A percentile compares a stretch with the other conserved stretches of the same genome.
Conservation (phyloP, 2,797 vertebrate genomes). For the Gymnoscopelus braueri region DNA sequence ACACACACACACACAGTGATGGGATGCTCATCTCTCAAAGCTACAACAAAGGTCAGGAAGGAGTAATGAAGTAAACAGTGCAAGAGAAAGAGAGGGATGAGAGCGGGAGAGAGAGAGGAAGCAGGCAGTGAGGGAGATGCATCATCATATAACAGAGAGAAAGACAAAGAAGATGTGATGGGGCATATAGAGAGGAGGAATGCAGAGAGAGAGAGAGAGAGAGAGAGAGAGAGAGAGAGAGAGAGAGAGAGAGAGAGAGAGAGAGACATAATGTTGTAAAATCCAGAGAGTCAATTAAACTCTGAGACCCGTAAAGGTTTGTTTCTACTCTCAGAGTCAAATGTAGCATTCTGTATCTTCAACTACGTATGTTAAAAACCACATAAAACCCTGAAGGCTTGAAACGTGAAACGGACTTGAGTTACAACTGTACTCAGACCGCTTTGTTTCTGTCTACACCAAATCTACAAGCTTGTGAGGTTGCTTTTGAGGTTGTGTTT, state of each 20-base stretch:
- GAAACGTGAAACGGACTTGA: too few relatives aligned
- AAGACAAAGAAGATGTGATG: conserved; percentile 10
- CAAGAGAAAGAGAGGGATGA: conserved; percentile 28
- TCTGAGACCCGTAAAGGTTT: too few relatives aligned
- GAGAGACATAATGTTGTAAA: background rate
- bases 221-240: conserved; percentile 16
- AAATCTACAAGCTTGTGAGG: too few relatives aligned
- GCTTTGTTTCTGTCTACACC: too few relatives aligned
- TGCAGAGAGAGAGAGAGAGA: conserved; percentile 17
- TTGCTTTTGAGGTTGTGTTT: too few relatives aligned
- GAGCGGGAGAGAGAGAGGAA: conserved; percentile 4
- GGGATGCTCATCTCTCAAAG: conserved; percentile 43
- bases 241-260: conserved; percentile 2
- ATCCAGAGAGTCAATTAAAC: too few relatives aligned
- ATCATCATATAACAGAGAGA: conserved; percentile 13
- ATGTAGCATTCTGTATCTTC: too few relatives aligned
- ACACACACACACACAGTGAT: conserved; percentile 8
- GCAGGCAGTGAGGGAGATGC: conserved; percentile 3
- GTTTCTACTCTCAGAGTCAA: too few relatives aligned
- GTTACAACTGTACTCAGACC: too few relatives aligned
- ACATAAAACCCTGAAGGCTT: too few relatives aligned
- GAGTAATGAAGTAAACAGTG: conserved; percentile 18
- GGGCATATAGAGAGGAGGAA: background rate
- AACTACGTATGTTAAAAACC: too few relatives aligned
- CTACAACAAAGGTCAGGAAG: conserved; percentile 19